These are phyloP conservation scores for Sceloporus undulatus DNA, from an alignment of 2,113 vertebrate genomes.

Conservation along the genomic window DNA sequence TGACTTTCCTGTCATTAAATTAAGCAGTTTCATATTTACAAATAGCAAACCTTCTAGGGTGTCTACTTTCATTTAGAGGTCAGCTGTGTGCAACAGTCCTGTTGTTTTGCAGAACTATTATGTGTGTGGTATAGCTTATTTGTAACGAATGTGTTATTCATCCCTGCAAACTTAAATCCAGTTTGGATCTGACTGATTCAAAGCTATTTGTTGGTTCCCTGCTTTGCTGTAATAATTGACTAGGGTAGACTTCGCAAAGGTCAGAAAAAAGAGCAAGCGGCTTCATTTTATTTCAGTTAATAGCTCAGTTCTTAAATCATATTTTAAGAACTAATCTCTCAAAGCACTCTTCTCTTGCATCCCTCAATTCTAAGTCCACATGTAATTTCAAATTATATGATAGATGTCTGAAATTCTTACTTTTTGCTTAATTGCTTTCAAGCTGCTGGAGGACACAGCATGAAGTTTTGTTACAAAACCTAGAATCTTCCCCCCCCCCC, in stretches of 20 bases:
- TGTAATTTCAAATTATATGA: conserved; percentile 81
- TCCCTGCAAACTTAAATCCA: conserved; percentile 82
- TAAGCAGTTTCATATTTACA: background rate
- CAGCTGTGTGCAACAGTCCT: background rate
- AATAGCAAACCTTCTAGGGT: conserved; percentile 10
- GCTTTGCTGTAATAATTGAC: conserved; percentile 81
- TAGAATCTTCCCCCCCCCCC: conserved; percentile 53
- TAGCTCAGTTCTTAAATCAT: conserved; percentile 80
- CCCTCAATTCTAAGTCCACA: conserved; percentile 71
- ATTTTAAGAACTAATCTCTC: conserved; percentile 80
- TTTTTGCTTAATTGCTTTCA: conserved; percentile 81
- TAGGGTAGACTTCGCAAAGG: conserved; percentile 78
- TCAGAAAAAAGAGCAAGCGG: conserved; percentile 69
- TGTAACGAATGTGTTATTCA: conserved; percentile 79
- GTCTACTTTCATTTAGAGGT: background rate
- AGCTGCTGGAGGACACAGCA: conserved; percentile 74
- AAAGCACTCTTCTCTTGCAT: conserved; percentile 76
- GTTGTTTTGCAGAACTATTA: background rate
- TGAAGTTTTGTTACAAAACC: conserved; percentile 77
- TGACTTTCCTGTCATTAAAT: background rate
- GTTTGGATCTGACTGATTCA: conserved; percentile 80
- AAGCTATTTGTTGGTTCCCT: conserved; percentile 79
- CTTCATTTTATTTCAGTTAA: conserved; percentile 81
- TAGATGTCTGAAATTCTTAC: conserved; percentile 75
- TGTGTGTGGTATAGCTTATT: conserved; percentile 68